These are phyloP conservation scores for Bhutanitis thaidina DNA, from an alignment of 2,888 invertebrate species.

Conservation along the genomic window DNA sequence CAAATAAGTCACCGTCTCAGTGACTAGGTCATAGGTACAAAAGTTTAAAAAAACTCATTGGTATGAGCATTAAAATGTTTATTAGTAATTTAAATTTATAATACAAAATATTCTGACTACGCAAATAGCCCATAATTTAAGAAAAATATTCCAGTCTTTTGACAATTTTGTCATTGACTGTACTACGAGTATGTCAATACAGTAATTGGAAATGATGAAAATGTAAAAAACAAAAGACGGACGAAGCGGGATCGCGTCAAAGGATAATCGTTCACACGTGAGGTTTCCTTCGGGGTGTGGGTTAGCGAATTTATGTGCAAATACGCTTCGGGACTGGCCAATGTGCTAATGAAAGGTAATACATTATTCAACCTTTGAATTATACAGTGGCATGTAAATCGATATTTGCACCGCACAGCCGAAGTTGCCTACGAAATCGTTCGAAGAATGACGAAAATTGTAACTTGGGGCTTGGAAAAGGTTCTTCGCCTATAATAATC, in stretches of 20 bases:
- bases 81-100: too few relatives aligned
- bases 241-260: slow-evolving; percentile 42
- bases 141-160: too few relatives aligned
- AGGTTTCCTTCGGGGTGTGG: slow-evolving; percentile 66
- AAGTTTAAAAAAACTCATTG: too few relatives aligned
- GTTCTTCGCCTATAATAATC: too few relatives aligned
- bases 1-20: too few relatives aligned
- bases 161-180: too few relatives aligned
- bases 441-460: slow-evolving; percentile 46
- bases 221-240: slow-evolving; percentile 38
- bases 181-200: too few relatives aligned
- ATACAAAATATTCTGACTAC: too few relatives aligned
- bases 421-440: slow-evolving; percentile 63
- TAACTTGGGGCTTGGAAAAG: slow-evolving; percentile 28
- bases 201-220: too few relatives aligned
- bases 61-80: too few relatives aligned
- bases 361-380: slow-evolving; percentile 79
- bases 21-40: too few relatives aligned
- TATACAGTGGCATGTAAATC: slow-evolving; percentile 79
- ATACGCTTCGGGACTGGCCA: slow-evolving; percentile 73
- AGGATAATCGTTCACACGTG: slow-evolving; percentile 69
- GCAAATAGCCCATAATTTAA: background rate
- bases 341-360: slow-evolving; percentile 79
- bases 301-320: slow-evolving; percentile 77
- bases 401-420: slow-evolving; percentile 76